A percentile compares a stretch with the other conserved stretches of the same genome.
These are phyloP conservation scores for Columbina picui DNA, from an alignment of 2,113 vertebrate species.

Conservation along the genomic window DNA sequence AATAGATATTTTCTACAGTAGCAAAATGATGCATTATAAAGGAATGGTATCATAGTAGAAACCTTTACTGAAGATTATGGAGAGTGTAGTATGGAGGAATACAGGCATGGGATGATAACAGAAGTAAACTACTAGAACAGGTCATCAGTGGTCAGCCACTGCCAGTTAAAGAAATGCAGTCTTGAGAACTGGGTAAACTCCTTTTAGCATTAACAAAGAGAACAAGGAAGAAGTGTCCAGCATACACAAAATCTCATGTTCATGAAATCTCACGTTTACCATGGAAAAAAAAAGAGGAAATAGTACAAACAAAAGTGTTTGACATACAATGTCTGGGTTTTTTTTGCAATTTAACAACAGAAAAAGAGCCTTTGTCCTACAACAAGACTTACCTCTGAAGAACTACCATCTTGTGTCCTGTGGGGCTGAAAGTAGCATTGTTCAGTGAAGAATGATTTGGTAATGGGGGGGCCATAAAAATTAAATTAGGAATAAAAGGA, in stretches of 20 bases:
- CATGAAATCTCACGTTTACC: neutral
- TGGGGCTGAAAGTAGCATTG: neutral
- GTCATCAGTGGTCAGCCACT: neutral
- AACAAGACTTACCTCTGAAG: neutral
- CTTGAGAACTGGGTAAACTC: neutral
- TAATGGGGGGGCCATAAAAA: neutral
- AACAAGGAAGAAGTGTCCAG: neutral
- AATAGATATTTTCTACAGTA: neutral
- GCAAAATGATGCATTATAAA: neutral
- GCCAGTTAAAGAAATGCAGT: neutral
- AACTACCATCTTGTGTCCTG: rapidly evolving
- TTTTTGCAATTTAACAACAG: neutral
- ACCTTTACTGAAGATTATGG: neutral
- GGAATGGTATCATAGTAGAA: neutral
- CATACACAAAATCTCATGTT: neutral
- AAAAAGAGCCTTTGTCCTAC: neutral
- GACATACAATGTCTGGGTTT: neutral
- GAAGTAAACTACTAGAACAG: neutral
- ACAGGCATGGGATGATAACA: neutral
- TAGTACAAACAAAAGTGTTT: neutral
- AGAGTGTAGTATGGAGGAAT: neutral
- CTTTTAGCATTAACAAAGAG: neutral
- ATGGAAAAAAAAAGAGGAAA: neutral
- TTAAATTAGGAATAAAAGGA: neutral
- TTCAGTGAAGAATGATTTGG: neutral